Evolutionary conservation across 2,888 invertebrate species (phyloP), one percentile per base, ranked within the genome.

Genomic region (Coremacera marginata): DNA sequence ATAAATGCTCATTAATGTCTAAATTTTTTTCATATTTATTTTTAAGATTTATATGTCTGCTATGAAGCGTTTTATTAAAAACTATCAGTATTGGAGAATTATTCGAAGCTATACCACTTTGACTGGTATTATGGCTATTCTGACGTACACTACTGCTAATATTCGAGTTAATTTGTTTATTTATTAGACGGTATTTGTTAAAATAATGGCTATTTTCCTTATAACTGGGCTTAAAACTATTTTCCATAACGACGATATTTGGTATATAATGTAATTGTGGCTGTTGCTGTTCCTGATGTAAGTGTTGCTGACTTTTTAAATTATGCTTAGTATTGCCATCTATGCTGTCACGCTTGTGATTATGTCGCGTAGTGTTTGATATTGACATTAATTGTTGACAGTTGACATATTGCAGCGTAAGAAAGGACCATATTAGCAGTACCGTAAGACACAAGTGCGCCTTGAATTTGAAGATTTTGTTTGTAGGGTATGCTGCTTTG

Each of bases 331-430:
- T 57, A 57, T 16, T 57, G 57, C 9, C 25, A 16, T 25, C 25
- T n/a, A 57, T 25, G 22, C 57, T 57, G 4, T 57, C 11, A 4
- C 22, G 57, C 22, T 22, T 22, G 11, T 60, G 27, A 27, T 27
- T 60, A 25, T 9, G 25, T 27, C 14, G 27, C 19, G 60, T 60
- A 16, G 60, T 22, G 11, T 25, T 60, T 14, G 8, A 9, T 60
- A 60, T 22, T 60, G 60, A 60, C 60, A 60, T 60, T 27, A 60
- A 9, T 27, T 22, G 60, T 25, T 60, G 25, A 60, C 60, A 60
- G 27, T n/a, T 25, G 60, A 60, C 60, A 27, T 14, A 27, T 60
- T 60, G 60, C 11, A 60, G 1, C 27, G 60, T 60, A 27, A 60
- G 27, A 60, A 60, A 60, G 14, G 60, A 27, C 9, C 25, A 60